Conservation (phyloP, 2,888 invertebrate genomes). For the Drosophila colorata region DNA sequence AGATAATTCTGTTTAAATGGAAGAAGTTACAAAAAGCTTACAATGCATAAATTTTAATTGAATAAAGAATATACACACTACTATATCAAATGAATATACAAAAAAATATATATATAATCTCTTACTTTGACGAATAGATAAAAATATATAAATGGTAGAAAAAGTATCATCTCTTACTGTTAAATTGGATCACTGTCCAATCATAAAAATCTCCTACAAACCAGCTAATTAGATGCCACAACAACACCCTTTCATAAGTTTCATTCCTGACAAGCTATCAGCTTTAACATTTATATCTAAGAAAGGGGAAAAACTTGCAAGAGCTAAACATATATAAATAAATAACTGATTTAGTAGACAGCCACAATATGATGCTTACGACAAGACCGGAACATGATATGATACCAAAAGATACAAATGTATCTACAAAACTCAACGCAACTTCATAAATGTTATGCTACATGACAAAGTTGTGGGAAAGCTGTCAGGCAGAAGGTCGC, state of each 20-base stretch:
- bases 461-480: constrained; percentile 52
- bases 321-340: constrained; percentile 10
- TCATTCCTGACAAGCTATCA: neutral
- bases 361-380: neutral
- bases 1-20: neutral
- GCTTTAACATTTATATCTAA: neutral
- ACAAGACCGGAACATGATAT: constrained; percentile 3
- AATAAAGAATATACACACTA: too few relatives aligned
- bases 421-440: constrained; percentile 22
- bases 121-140: too few relatives aligned
- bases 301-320: constrained; percentile 1
- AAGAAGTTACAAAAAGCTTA: neutral
- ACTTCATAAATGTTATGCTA: constrained; percentile 51
- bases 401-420: constrained; percentile 28
- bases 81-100: too few relatives aligned
- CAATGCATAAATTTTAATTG: too few relatives aligned
- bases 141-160: too few relatives aligned
- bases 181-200: too few relatives aligned
- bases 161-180: too few relatives aligned
- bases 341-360: constrained; percentile 12
- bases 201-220: too few relatives aligned
- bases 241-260: neutral
- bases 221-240: neutral
- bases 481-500: constrained; percentile 58
- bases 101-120: too few relatives aligned